phyloP scores from a whole-genome alignment of 2,888 invertebrate species.

The Muschampia plurimacula region DNA sequence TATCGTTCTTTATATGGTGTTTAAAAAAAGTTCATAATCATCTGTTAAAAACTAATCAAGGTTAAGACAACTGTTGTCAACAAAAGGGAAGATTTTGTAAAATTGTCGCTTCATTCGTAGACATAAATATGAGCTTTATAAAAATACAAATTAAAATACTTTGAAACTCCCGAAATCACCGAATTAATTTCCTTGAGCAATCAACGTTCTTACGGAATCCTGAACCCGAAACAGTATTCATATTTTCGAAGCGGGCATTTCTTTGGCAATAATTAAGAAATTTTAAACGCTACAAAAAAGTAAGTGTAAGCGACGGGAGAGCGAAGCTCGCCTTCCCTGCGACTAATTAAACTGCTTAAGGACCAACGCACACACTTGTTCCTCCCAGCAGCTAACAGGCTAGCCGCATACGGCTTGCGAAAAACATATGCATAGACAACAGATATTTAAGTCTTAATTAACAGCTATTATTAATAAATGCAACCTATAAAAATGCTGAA shows the following conservation, averaged over 20 bases:
- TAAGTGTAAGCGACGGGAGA: constrained; percentile 25
- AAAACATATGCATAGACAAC: no score
- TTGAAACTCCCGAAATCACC: background rate
- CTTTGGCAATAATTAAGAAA: constrained; percentile 35
- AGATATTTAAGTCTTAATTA: no score
- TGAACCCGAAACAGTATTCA: constrained; percentile 5
- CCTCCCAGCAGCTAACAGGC: background rate
- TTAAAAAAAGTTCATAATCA: no score
- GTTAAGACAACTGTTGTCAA: no score
- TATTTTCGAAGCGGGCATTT: constrained; percentile 20
- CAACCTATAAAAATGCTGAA: no score
- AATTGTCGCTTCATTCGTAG: no score
- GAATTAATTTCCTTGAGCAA: constrained; percentile 16
- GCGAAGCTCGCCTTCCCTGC: constrained; percentile 4
- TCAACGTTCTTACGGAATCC: constrained; percentile 14
- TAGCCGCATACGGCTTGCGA: background rate
- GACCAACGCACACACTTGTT: background rate
- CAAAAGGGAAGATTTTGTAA: no score
- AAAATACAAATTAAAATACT: constrained; percentile 4
- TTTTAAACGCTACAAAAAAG: constrained; percentile 29
- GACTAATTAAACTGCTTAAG: constrained; percentile 34
- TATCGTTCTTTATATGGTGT: no score
- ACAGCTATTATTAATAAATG: no score
- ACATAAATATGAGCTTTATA: background rate
- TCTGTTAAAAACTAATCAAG: no score